Base-by-base conservation (phyloP, 2,797 vertebrate genomes). In the Pangasius mekongensis region DNA sequence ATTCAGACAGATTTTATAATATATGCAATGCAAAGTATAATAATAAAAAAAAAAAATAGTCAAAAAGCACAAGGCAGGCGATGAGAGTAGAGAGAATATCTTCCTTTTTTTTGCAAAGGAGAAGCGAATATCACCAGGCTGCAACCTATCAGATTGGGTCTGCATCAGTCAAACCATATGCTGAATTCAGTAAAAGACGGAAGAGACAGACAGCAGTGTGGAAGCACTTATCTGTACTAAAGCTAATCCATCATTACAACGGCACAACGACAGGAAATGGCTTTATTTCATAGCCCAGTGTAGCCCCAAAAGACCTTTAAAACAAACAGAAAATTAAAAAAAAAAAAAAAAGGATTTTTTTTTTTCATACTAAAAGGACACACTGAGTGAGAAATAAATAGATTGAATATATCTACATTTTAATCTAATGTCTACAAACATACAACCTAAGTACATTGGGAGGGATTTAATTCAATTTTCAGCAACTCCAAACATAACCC, bases 231-330 rank as follows among this genome's bases (percentile, higher is more conserved):
- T 87, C 49, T 74, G 80, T 54, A 74, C 47, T 33, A 66, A 60
- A n/a, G 81, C 67, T 52, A 88, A 88, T 84, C 69, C 54, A 83
- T 83, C 81, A 83, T 83, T 66, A 83, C 58, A 83, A 47, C 33
- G 85, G 92, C 90, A 88, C 74, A 88, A 86, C 36, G 60, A 64
- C 81, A 47, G 81, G 78, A 92, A 84, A 87, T 91, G 27, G 39
- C 81, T 64, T 64, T n/a, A 83, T 64, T 64, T 83, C 60, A 83
- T 10, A 66, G 81, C 36, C 60, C 16, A 47, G 39, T 5, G 27
- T 30, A 20, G 39, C 27, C 60, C 60, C 60, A 30, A 36, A 81
- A 47, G 39, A 47, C 60, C 60, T 49, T 83, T 66, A 47, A 64
- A 83, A 30, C 81, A 47, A 47, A 27, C 24, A 18, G 30, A 81